Conservation (phyloP, 2,888 invertebrate species). For the Heteromurus nitidus region DNA sequence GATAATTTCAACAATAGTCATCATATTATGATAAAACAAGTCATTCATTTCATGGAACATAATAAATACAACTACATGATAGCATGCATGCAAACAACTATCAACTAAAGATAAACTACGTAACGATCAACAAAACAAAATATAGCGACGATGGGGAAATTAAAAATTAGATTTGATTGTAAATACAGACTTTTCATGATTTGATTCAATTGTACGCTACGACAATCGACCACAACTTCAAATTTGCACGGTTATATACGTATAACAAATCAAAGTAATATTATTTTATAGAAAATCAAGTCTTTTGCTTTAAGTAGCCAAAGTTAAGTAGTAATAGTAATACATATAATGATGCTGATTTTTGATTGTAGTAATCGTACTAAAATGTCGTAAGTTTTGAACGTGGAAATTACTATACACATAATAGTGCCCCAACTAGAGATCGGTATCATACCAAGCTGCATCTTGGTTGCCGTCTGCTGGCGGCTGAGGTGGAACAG, state of each 20-base stretch:
- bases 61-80: conserved; percentile 9
- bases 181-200: conserved; percentile 17
- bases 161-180: conserved; percentile 18
- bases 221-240: not conserved
- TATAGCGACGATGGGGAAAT: conserved; percentile 20
- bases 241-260: too few relatives aligned
- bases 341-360: conserved; percentile 5
- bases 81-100: conserved; percentile 1
- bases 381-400: conserved; percentile 1
- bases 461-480: conserved; percentile 94
- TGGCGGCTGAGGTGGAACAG: conserved; percentile 84
- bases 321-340: conserved; percentile 1
- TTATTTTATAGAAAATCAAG: not conserved
- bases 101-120: conserved; percentile 5
- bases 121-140: not conserved
- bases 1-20: not conserved
- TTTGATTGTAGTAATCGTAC: conserved; percentile 16
- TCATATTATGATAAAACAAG: conserved; percentile 20
- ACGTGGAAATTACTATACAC: conserved; percentile 3
- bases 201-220: conserved; percentile 5
- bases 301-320: conserved; percentile 16
- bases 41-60: conserved; percentile 9
- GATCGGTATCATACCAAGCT: conserved; percentile 85
- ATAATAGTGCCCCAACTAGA: conserved; percentile 33
- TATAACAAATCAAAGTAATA: not conserved